Base-by-base conservation (phyloP, 2,113 vertebrate species). In the Synchiropus splendidus region DNA sequence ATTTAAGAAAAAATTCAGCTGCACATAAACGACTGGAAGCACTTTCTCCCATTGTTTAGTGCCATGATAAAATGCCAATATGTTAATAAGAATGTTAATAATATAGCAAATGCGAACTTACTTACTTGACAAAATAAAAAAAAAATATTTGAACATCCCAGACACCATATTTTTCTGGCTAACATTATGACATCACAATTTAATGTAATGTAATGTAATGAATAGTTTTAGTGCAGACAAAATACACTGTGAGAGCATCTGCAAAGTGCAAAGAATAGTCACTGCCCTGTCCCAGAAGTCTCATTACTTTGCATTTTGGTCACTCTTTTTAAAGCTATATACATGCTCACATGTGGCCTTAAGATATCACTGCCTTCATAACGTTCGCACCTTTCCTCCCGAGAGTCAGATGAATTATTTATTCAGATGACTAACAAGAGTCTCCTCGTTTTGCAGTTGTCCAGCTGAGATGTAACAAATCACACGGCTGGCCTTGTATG, bases 401-500 rank as follows among this genome's bases (percentile, higher is more conserved):
- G 58, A 72, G 73, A 69, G 54, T 57, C 62, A 61, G 64, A 72
- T 82, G 75, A 80, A 82, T 82, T 72, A 80, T 82, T 77, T 70
- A 82, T 74, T 52, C 62, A 61, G 54, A 68, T 55, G 61, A 72
- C 78, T 82, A 64, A 77, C 60, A 67, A 78, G 56, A 64, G 45
- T 63, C 32, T 60, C 57, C 17, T 39, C 48, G 47, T 52, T 55
- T 69, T 70, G 58, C 58, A 75, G 77, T 78, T 78, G 66, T 78
- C 56, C 68, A 63, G 37, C 48, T 50, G 48, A 59, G 61, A 72
- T 75, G 72, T 69, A 54, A 64, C 58, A 42, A 41, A 61, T 70
- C 56, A 63, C 66, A 72, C 64, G 70, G 52, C 73, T 47, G 52
- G 66, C 58, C 61, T 74, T 68, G 74, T 54, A 74, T 64, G 72